A percentile compares a stretch with the other conserved stretches of the same genome.
Conservation (phyloP, 2,797 vertebrate genomes). For the Nyctalus aviator region DNA sequence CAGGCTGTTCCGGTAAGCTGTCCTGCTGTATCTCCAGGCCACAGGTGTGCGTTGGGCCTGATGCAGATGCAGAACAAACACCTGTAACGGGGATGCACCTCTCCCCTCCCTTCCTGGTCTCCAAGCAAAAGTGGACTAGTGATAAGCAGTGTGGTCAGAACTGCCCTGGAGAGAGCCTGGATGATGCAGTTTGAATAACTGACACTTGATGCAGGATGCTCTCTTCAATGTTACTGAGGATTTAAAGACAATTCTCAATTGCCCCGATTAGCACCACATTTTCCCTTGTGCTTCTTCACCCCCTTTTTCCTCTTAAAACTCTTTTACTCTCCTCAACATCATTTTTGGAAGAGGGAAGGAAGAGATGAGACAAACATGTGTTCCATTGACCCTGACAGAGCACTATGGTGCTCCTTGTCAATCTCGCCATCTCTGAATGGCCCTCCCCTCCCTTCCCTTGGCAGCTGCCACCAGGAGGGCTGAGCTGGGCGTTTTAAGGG, state of each 20-base stretch:
- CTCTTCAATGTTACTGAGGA: not conserved
- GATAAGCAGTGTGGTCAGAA: not conserved
- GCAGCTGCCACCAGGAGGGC: not conserved
- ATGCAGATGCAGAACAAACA: constrained; percentile 40
- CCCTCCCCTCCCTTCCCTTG: not conserved
- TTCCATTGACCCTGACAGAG: not conserved
- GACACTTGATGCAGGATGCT: not conserved
- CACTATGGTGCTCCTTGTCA: not conserved
- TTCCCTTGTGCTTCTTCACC: not conserved
- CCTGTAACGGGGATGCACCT: not conserved
- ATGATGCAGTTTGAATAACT: not conserved
- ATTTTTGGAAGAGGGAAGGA: constrained; percentile 17
- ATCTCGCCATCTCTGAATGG: not conserved
- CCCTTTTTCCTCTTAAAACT: constrained; percentile 27
- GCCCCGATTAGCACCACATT: not conserved
- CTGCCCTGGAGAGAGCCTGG: not conserved
- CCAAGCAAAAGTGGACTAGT: constrained; percentile 14
- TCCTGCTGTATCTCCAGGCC: constrained; percentile 41
- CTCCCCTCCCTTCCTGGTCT: not conserved
- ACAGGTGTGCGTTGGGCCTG: constrained; percentile 24
- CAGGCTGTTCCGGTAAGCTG: constrained; percentile 15
- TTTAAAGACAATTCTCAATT: not conserved
- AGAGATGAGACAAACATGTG: not conserved
- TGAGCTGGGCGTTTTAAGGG: not conserved
- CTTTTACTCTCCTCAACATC: not conserved